These are phyloP conservation scores for Pocillopora grandis DNA, from an alignment of 92 coral and sea anemone species.

Conservation along the genomic window DNA sequence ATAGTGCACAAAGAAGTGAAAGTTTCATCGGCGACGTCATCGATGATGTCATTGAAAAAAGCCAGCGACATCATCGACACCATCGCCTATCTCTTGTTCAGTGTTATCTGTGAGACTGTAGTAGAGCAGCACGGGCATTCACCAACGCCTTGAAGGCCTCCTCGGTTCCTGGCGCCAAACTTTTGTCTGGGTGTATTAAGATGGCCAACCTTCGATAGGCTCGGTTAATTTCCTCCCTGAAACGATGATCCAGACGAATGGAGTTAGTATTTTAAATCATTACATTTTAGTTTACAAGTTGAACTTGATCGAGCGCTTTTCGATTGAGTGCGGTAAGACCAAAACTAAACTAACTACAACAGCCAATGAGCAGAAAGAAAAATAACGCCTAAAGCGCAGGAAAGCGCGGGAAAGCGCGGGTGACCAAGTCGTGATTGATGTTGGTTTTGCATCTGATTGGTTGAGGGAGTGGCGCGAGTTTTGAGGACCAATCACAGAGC, in stretches of 20 bases:
- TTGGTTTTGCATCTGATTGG: no score
- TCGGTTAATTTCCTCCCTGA: conserved; percentile 94
- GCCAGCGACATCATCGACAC: neutral
- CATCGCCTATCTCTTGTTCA: neutral
- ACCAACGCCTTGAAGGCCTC: conserved; percentile 95
- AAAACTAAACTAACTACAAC: no score
- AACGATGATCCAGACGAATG: conserved; percentile 1
- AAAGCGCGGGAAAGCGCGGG: no score
- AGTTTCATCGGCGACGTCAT: neutral
- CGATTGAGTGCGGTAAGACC: no score
- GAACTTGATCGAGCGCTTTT: no score
- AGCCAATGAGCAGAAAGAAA: no score
- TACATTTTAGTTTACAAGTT: neutral
- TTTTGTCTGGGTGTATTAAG: conserved; percentile 96
- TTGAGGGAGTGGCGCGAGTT: no score
- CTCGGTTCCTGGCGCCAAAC: conserved; percentile 97
- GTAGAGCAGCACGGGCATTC: conserved; percentile 82
- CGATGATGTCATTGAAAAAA: neutral
- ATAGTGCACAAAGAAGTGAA: neutral
- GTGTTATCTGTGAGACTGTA: conserved; percentile 73
- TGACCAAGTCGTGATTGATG: no score
- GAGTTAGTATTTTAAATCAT: neutral
- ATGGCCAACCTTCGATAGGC: conserved; percentile 96
- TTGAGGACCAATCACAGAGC: no score
- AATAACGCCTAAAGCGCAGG: no score